These are phyloP conservation scores for Myotis brandtii DNA, from an alignment of 2,113 vertebrate species.

Conservation along the genomic window DNA sequence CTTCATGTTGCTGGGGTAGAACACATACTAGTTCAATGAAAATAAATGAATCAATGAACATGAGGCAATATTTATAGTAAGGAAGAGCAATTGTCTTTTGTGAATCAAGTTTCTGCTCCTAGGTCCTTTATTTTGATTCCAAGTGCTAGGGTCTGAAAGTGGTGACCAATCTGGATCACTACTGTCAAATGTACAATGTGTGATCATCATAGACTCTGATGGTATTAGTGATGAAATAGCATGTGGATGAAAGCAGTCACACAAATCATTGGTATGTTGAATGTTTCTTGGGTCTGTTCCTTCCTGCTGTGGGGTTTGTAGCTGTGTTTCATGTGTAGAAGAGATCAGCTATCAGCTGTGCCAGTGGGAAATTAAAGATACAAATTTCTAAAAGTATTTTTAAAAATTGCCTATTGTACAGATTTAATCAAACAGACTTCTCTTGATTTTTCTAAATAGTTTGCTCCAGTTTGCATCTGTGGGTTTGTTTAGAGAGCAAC, in stretches of 20 bases:
- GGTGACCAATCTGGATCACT: background rate
- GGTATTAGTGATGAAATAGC: background rate
- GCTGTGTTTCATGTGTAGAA: background rate
- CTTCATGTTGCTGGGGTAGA: background rate
- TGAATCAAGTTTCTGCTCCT: background rate
- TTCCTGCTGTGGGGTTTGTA: background rate
- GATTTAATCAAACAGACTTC: background rate
- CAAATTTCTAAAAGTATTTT: background rate
- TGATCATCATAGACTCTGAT: background rate
- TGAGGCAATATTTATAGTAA: background rate
- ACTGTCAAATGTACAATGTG: background rate
- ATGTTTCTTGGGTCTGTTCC: background rate
- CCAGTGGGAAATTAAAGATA: background rate
- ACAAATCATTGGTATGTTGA: background rate
- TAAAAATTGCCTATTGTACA: background rate
- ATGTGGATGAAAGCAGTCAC: background rate
- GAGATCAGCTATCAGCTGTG: background rate
- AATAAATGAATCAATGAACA: background rate
- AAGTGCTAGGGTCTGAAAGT: background rate
- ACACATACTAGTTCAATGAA: background rate
- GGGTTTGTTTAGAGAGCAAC: constrained; percentile 3
- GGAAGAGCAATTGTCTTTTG: background rate
- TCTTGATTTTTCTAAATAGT: constrained; percentile 20
- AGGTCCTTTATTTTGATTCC: background rate
- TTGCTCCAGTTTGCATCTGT: constrained; percentile 4